phyloP scores from a whole-genome alignment of 2,113 vertebrate species.

The Leptosomus discolor region DNA sequence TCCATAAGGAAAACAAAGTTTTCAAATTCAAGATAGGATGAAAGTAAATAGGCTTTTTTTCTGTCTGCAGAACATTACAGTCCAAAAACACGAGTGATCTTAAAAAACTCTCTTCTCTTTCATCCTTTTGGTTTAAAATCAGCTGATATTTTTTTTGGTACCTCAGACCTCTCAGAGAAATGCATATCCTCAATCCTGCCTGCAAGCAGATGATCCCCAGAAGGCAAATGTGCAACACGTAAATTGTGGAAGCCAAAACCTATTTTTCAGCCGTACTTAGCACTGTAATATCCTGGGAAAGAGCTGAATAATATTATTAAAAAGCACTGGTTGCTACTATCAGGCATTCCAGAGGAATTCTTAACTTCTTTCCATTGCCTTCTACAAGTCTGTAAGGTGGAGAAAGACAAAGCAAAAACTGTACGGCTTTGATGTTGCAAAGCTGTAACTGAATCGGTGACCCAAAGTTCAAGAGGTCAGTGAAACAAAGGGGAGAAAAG shows the following conservation, averaged over 20 bases:
- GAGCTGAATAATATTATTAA: neutral
- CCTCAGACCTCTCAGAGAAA: neutral
- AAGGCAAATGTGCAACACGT: neutral
- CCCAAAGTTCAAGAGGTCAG: conserved; percentile 55
- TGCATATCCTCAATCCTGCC: neutral
- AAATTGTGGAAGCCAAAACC: neutral
- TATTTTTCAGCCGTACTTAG: neutral
- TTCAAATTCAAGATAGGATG: neutral
- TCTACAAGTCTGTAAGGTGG: neutral
- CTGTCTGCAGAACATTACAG: neutral
- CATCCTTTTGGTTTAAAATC: neutral
- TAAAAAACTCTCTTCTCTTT: neutral
- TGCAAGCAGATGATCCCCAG: neutral
- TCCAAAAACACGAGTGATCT: neutral
- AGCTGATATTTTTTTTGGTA: neutral
- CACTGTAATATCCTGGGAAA: neutral
- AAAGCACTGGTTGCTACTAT: neutral
- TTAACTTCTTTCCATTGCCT: neutral
- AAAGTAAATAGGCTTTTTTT: neutral
- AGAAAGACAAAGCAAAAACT: conserved; percentile 13
- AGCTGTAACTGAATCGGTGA: conserved; percentile 54
- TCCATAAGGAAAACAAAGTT: neutral
- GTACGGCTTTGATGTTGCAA: conserved; percentile 21
- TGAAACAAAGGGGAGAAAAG: conserved; percentile 31
- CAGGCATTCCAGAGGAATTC: neutral